phyloP scores from a whole-genome alignment of 1,140 invertebrate genomes.

The Drosophila sucinea region DNA sequence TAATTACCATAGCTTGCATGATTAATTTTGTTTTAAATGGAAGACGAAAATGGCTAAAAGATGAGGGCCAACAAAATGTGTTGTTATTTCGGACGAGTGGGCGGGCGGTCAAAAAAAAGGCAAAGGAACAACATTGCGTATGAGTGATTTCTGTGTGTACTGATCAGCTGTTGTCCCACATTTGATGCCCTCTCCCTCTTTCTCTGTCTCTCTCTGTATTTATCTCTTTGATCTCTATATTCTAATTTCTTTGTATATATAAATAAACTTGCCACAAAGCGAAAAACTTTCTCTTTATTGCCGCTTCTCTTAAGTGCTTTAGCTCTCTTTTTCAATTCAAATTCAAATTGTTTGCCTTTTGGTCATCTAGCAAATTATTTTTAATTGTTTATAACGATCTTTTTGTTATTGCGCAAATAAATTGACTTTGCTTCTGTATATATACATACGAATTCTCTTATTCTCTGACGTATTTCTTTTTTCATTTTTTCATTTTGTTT shows the following conservation, averaged over 20 bases:
- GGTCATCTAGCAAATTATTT: constrained; percentile 62
- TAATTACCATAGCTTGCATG: constrained; percentile 29
- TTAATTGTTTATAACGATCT: constrained; percentile 75
- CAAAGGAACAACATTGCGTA: constrained; percentile 64
- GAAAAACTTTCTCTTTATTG: neutral
- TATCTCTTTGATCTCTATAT: neutral
- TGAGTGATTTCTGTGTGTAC: constrained; percentile 42
- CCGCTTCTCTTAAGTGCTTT: constrained; percentile 29
- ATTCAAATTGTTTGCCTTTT: constrained; percentile 44
- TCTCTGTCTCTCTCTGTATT: constrained; percentile 24
- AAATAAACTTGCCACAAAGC: constrained; percentile 8
- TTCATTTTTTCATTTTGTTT: neutral
- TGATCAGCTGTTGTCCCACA: constrained; percentile 73
- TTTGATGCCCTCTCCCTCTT: constrained; percentile 41
- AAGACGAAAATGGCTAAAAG: constrained; percentile 25
- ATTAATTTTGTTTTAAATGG: constrained; percentile 60
- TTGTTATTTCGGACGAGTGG: constrained; percentile 37
- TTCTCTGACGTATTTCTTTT: constrained; percentile 33
- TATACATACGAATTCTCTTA: constrained; percentile 7
- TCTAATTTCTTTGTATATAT: constrained; percentile 40
- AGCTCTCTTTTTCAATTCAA: constrained; percentile 39
- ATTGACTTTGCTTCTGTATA: constrained; percentile 40
- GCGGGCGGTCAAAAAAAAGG: constrained; percentile 32
- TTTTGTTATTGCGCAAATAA: constrained; percentile 59
- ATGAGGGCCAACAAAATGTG: constrained; percentile 10